Base-by-base conservation (phyloP, 2,888 invertebrate species). In the Drosophila koepferae region DNA sequence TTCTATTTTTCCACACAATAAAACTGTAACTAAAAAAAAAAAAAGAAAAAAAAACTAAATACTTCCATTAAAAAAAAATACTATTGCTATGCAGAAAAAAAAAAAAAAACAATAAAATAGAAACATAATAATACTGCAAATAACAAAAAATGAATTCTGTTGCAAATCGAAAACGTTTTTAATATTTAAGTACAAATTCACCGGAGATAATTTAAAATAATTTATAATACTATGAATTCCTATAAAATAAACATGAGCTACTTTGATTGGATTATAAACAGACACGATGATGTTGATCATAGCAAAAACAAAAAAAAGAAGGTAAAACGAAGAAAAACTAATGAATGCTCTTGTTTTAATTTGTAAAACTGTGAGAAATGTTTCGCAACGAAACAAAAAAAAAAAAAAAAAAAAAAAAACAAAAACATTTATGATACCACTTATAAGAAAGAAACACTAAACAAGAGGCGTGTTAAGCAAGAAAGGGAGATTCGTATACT, bases 321-420 rank as follows among this genome's bases (percentile, higher is more conserved):
- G 4, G n/a, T n/a, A n/a, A 48, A 48, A 9, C 4, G 8, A n/a
- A 31, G 20, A 41, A 49, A 48, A 60, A 72, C 72, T 72, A 80
- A 60, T 67, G 43, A 73, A 81, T 66, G 55, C 65, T 77, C 74
- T 65, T 81, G 68, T 74, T 81, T 81, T 72, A 66, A 78, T 71
- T 64, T 74, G 58, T 76, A 77, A 84, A 89, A 81, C 85, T 85
- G 87, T 84, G 88, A 87, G 81, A 89, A 90, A 86, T 85, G 87
- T 87, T 87, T 89, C 85, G 85, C 78, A 89, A 88, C 83, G 90
- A 86, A 89, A 90, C 80, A 81, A 82, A 84, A 84, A 86, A 78
- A 71, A 62, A 71, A 76, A 20, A 20, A 20, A 20, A 20, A 20
- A 20, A 71, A 62, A 71, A 76, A 20, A 20, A 20, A 20, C 2